Evolutionary conservation across 1,140 invertebrate genomes (phyloP), one percentile per base, ranked within the genome.

Genomic region (Polypedilum pembai): DNA sequence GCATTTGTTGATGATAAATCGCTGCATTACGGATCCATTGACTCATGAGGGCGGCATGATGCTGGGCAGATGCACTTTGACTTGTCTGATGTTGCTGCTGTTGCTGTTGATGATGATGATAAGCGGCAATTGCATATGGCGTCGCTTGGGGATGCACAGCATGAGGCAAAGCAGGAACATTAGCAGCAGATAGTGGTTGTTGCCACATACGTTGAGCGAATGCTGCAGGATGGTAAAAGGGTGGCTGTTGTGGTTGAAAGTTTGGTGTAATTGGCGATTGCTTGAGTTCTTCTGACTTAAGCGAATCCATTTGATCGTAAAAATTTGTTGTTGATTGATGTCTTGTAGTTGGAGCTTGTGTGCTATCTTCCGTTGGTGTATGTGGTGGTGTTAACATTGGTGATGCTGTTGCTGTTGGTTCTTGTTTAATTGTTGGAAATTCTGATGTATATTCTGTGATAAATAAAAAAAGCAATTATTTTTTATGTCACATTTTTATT

Each of bases 11-110:
- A 20, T 87, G 85, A 76, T 88, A 86, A 7, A 90, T 77, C 1
- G 90, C 88, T 0, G 88, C 89, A 75, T 87, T 90, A 77, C 89
- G 84, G 41, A 92, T 84, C 89, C 89, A 91, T 76, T 90, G 90
- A 77, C 90, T 90, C 73, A 91, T 84, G 10, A 91, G 81, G 63
- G 88, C 82, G 0, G 87, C 82, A 24, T 87, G 86, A 75, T 88
- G 86, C 40, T 78, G 85, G 81, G 77, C 82, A 84, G 0, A 80
- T 81, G 8, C 82, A 79, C 76, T 45, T 75, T 21, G 41, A 69
- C 74, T 73, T 76, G 76, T 17, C 74, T 33, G 76, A 1, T 76
- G 63, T 1, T 77, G 77, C 45, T 56, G 45, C 7, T 75, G 77
- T 1, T 76, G 77, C 8, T 78, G 75, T 18, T 78, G 78, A 0